Evolutionary conservation across 2,888 invertebrate genomes (phyloP).

Genomic region (Tipula unca): DNA sequence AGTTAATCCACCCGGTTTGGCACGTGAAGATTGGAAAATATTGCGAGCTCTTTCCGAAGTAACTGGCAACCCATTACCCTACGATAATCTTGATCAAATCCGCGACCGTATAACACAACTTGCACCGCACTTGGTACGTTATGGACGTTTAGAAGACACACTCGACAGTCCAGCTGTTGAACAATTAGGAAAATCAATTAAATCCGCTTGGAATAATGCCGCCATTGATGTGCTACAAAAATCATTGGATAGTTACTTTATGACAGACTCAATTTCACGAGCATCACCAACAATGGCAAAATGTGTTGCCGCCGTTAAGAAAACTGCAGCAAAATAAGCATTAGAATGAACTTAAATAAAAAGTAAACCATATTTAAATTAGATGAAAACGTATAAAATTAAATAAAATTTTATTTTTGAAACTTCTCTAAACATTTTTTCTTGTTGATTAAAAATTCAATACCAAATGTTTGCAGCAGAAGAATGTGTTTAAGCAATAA

Average conservation of each 20-base stretch:
- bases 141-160: slow-evolving; percentile 75
- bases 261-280: slow-evolving; percentile 94
- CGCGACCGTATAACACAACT: slow-evolving; percentile 73
- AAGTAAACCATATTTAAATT: slow-evolving; percentile 1
- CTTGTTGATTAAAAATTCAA: not conserved
- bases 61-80: slow-evolving; percentile 60
- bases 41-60: slow-evolving; percentile 94
- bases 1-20: slow-evolving; percentile 84
- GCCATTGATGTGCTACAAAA: slow-evolving; percentile 64
- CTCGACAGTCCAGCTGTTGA: slow-evolving; percentile 75
- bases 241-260: slow-evolving; percentile 76
- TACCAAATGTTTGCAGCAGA: not conserved
- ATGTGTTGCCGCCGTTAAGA: slow-evolving; percentile 84
- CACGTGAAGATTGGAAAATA: slow-evolving; percentile 97
- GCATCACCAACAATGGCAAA: slow-evolving; percentile 99
- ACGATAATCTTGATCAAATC: slow-evolving; percentile 78
- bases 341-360: not conserved
- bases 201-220: slow-evolving; percentile 46
- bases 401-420: not conserved
- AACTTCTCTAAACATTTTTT: not conserved
- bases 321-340: slow-evolving; percentile 34
- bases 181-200: slow-evolving; percentile 53
- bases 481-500: not conserved
- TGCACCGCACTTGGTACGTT: slow-evolving; percentile 80
- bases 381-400: not conserved